Percentiles rank a stretch among this genome's conserved stretches.
Conservation (phyloP, 2,888 invertebrate species). For the Prosopocoilus inquinatus region DNA sequence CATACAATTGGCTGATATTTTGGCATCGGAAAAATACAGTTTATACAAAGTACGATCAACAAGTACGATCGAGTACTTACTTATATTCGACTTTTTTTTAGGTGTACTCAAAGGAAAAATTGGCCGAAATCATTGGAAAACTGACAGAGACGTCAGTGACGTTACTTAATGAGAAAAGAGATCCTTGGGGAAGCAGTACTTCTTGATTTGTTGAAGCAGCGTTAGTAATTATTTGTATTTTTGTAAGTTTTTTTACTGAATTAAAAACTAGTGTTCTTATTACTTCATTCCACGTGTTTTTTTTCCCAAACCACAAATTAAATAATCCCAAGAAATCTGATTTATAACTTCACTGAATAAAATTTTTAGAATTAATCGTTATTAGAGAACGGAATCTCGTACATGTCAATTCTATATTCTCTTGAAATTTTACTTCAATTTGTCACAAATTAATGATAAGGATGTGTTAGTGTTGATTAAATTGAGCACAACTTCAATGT, state of each 20-base stretch:
- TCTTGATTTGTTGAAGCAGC: background rate
- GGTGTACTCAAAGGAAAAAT: slow-evolving; percentile 74
- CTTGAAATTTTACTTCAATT: too few relatives aligned
- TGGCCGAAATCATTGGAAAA: slow-evolving; percentile 73
- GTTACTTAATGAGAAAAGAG: slow-evolving; percentile 72
- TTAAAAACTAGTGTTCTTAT: too few relatives aligned
- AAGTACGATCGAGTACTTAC: slow-evolving; percentile 10
- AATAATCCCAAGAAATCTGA: too few relatives aligned
- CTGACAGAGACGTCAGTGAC: slow-evolving; percentile 75
- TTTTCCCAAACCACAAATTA: too few relatives aligned
- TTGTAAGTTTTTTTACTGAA: background rate
- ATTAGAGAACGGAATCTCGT: too few relatives aligned
- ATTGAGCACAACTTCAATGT: too few relatives aligned
- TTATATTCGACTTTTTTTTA: slow-evolving; percentile 38
- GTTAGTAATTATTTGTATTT: slow-evolving; percentile 3
- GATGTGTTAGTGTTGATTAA: too few relatives aligned
- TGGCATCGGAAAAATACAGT: slow-evolving; percentile 75
- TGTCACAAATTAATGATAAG: too few relatives aligned
- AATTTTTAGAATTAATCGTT: too few relatives aligned
- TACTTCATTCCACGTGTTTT: too few relatives aligned
- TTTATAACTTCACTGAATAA: too few relatives aligned
- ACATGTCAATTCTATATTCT: too few relatives aligned
- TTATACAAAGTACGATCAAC: slow-evolving; percentile 67
- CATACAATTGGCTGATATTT: slow-evolving; percentile 72
- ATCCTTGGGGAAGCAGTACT: slow-evolving; percentile 75